Evolutionary conservation across 2,888 invertebrate genomes (phyloP).

Genomic region (Zygogramma bicolorata): DNA sequence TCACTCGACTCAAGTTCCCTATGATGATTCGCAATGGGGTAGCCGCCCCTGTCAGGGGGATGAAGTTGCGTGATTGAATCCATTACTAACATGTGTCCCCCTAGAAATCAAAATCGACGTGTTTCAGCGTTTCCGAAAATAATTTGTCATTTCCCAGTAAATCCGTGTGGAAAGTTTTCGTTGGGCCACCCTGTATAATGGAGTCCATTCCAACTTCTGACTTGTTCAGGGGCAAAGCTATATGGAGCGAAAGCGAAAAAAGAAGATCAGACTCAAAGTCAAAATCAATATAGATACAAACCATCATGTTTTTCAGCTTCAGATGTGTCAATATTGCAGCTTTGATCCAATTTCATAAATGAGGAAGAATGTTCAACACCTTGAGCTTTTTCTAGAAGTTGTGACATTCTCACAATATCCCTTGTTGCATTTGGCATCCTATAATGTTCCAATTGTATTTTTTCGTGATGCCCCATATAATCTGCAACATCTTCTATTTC

Average conservation of each 20-base stretch:
- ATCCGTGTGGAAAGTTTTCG: too few species aligned
- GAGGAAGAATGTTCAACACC: slow-evolving; percentile 12
- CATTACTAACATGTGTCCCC: too few species aligned
- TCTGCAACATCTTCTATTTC: slow-evolving; percentile 48
- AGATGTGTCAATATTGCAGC: background rate
- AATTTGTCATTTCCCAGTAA: too few species aligned
- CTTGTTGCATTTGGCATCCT: slow-evolving; percentile 43
- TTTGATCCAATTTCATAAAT: background rate
- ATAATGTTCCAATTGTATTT: slow-evolving; percentile 51
- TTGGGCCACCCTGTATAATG: too few species aligned
- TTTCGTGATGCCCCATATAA: slow-evolving; percentile 52
- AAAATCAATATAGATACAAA: background rate
- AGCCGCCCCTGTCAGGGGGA: too few species aligned
- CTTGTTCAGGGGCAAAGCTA: background rate
- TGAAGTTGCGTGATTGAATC: too few species aligned
- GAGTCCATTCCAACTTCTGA: too few species aligned
- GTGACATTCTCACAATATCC: slow-evolving; percentile 49
- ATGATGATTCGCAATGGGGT: too few species aligned
- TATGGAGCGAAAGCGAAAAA: background rate
- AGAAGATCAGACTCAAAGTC: background rate
- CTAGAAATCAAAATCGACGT: too few species aligned
- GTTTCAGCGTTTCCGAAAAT: too few species aligned
- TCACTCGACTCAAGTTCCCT: too few species aligned
- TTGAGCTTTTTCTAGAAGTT: slow-evolving; percentile 44
- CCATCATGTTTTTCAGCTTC: background rate